Base-by-base conservation (phyloP, 1,140 invertebrate species). In the Eriocheir sinensis region DNA sequence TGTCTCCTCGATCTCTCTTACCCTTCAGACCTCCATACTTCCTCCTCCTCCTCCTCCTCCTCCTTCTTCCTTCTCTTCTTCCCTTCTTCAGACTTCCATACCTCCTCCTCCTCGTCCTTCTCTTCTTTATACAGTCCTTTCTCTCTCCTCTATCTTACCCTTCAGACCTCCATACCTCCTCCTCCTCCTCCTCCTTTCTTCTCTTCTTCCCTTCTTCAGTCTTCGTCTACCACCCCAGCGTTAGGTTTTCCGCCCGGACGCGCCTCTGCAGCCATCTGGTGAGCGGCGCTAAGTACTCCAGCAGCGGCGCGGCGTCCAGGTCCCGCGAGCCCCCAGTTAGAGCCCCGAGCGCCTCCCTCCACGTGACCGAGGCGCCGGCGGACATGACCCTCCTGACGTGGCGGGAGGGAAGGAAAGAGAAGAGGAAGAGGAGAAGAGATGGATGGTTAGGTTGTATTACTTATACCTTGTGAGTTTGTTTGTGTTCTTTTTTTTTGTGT, bases 201-300 rank as follows among this genome's bases (percentile, higher is more conserved):
- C n/a, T n/a, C n/a, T n/a, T 48, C 4, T 48, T 15, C 44, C 4
- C 15, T 48, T 6, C 15, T 48, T 15, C 44, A 48, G 44, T 48
- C 4, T 48, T 48, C 44, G 48, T 34, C 72, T 85, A 88, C 92
- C 91, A 92, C 27, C 83, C 85, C 9, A 72, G 44, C 8, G 72
- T 92, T 4, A 92, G 79, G 44, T 85, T 85, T 15, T 8, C 41
- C 1, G 8, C 0, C 30, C 17, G 79, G 38, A 41, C 91, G 2
- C 83, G 40, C 21, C 34, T 27, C n/a, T 44, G 36, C 27, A 92
- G 38, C 91, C 91, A 92, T 6, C 79, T 40, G n/a, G 40, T 36
- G 8, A 92, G 91, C 36, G 91, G 91, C 44, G 80, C 91, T 27
- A 92, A 80, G 81, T 85, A 92, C 9, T 85, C 15, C 38, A 92